Conservation (phyloP, 2,888 invertebrate species). For the Aphidius colemani region DNA sequence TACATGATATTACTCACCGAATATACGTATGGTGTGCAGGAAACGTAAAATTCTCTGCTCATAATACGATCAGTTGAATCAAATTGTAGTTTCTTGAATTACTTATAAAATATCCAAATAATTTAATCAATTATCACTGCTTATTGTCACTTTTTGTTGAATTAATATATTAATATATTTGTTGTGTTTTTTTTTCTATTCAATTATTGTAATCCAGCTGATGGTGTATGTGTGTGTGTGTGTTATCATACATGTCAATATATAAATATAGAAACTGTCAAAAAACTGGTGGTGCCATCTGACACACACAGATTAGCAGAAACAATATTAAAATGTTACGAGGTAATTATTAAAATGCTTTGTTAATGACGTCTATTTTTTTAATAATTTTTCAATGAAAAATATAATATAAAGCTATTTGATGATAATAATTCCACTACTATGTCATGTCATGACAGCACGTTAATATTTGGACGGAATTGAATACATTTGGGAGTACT, state of each 20-base stretch:
- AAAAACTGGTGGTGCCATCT: constrained; percentile 57
- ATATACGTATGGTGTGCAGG: constrained; percentile 57
- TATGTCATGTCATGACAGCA: too few relatives aligned
- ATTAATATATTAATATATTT: constrained; percentile 4
- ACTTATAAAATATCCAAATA: constrained; percentile 1
- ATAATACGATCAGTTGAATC: constrained; percentile 44
- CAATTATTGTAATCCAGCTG: too few relatives aligned
- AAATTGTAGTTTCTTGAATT: too few relatives aligned
- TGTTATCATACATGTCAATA: too few relatives aligned
- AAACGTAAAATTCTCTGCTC: constrained; percentile 59
- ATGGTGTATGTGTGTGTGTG: constrained; percentile 28
- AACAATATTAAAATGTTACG: constrained; percentile 51
- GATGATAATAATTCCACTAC: too few relatives aligned
- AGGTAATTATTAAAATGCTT: constrained; percentile 36
- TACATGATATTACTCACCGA: constrained; percentile 48
- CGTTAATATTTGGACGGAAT: too few relatives aligned
- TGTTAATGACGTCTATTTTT: constrained; percentile 25
- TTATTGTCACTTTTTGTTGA: constrained; percentile 1
- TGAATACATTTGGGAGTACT: too few relatives aligned
- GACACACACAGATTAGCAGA: constrained; percentile 19
- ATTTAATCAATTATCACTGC: constrained; percentile 24
- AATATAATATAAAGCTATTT: too few relatives aligned
- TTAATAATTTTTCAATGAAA: too few relatives aligned
- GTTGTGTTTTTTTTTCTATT: constrained; percentile 4
- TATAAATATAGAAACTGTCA: constrained; percentile 51